phyloP scores from a whole-genome alignment of 2,888 invertebrate species.

The Carterocephalus palaemon region DNA sequence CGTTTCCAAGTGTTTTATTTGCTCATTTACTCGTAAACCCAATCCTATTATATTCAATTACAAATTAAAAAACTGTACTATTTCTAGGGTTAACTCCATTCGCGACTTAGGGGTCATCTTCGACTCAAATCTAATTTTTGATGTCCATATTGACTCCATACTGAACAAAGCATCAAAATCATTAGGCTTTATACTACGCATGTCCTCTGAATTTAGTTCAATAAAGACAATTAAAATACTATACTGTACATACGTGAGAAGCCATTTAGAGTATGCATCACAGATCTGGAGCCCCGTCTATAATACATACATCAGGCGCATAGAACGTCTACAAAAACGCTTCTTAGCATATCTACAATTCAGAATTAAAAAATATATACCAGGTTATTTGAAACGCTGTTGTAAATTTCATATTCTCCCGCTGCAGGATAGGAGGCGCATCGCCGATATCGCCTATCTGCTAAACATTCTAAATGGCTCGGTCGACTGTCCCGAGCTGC shows the following conservation, averaged over 20 bases:
- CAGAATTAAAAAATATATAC: too few species aligned
- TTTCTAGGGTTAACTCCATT: not conserved
- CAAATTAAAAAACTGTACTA: not conserved
- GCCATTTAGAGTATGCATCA: constrained; percentile 10
- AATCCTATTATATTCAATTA: constrained; percentile 2
- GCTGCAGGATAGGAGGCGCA: too few species aligned
- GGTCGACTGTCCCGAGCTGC: too few species aligned
- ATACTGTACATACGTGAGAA: constrained; percentile 3
- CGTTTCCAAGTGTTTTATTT: constrained; percentile 22
- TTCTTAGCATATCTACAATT: too few species aligned
- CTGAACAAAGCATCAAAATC: not conserved
- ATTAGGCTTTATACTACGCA: not conserved
- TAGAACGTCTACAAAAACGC: too few species aligned
- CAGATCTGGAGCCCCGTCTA: constrained; percentile 6
- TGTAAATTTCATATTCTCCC: too few species aligned
- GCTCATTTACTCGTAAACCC: constrained; percentile 19
- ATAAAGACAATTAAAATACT: constrained; percentile 2
- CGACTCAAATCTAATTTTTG: not conserved
- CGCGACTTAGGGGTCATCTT: not conserved
- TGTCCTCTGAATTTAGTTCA: not conserved
- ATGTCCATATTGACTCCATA: not conserved
- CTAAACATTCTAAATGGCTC: too few species aligned
- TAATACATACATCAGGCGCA: too few species aligned
- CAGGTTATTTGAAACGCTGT: too few species aligned
- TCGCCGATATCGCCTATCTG: too few species aligned